phyloP scores from a whole-genome alignment of 2,888 invertebrate genomes.

The Epistrophe eligans region DNA sequence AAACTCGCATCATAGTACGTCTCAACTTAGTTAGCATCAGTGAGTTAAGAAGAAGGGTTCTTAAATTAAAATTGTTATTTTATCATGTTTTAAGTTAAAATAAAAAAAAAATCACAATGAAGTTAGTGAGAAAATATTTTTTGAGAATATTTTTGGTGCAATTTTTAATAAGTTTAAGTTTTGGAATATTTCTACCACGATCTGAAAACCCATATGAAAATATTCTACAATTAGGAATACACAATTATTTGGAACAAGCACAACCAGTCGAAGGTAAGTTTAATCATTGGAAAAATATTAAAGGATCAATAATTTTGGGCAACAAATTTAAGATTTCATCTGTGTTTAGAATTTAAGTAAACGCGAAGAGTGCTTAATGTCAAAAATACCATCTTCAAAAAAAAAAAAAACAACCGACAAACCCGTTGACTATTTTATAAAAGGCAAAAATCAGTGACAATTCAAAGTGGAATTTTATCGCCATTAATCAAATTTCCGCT shows the following conservation, averaged over 20 bases:
- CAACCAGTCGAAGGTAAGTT: slow-evolving; percentile 50
- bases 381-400: no score
- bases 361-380: no score
- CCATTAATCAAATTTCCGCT: no score
- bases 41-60: slow-evolving; percentile 14
- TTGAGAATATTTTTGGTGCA: slow-evolving; percentile 16
- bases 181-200: slow-evolving; percentile 22
- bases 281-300: background rate
- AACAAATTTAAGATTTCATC: no score
- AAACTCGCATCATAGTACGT: background rate
- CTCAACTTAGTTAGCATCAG: slow-evolving; percentile 29
- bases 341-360: no score
- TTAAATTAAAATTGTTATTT: background rate
- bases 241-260: slow-evolving; percentile 62
- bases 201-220: slow-evolving; percentile 27
- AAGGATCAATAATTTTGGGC: background rate
- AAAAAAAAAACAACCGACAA: no score
- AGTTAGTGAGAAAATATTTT: background rate
- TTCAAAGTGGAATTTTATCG: no score
- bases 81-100: background rate
- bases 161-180: slow-evolving; percentile 9
- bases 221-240: slow-evolving; percentile 57
- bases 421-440: no score
- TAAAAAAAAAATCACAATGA: slow-evolving; percentile 22
- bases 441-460: no score